phyloP scores from a whole-genome alignment of 1,140 invertebrate genomes.

The Reticulitermes speratus region DNA sequence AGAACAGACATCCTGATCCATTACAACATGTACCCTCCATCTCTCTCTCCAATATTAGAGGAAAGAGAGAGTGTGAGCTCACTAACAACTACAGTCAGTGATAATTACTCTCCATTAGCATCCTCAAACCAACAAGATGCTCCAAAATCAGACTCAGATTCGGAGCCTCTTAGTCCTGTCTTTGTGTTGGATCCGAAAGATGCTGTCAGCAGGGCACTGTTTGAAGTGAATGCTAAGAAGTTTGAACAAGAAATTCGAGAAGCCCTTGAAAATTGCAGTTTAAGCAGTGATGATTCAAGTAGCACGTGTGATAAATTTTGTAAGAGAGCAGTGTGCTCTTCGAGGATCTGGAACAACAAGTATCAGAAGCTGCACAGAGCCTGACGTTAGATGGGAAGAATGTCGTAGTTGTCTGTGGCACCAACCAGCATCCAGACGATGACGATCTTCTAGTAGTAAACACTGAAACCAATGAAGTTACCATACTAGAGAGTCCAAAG shows the following conservation, averaged over 20 bases:
- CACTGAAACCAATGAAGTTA: conserved; percentile 54
- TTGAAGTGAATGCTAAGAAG: conserved; percentile 29
- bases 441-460: conserved; percentile 58
- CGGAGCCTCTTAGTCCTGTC: conserved; percentile 33
- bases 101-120: conserved; percentile 40
- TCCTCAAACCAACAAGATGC: conserved; percentile 40
- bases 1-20: conserved; percentile 48
- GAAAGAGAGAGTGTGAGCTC: conserved; percentile 47
- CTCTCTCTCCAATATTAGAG: conserved; percentile 63
- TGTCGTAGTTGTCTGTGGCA: conserved; percentile 5
- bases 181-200: conserved; percentile 31
- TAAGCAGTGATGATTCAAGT: conserved; percentile 25
- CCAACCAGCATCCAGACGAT: conserved; percentile 33
- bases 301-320: conserved; percentile 16
- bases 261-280: conserved; percentile 34
- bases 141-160: conserved; percentile 41
- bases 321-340: conserved; percentile 34
- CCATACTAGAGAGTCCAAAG: conserved; percentile 48
- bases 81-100: conserved; percentile 26
- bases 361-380: background rate
- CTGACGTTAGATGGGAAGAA: background rate
- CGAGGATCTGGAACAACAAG: conserved; percentile 37
- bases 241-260: conserved; percentile 40
- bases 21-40: conserved; percentile 58
- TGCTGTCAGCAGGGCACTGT: background rate